Conservation (phyloP, 2,797 vertebrate genomes). For the Petrocephalus sullivani region DNA sequence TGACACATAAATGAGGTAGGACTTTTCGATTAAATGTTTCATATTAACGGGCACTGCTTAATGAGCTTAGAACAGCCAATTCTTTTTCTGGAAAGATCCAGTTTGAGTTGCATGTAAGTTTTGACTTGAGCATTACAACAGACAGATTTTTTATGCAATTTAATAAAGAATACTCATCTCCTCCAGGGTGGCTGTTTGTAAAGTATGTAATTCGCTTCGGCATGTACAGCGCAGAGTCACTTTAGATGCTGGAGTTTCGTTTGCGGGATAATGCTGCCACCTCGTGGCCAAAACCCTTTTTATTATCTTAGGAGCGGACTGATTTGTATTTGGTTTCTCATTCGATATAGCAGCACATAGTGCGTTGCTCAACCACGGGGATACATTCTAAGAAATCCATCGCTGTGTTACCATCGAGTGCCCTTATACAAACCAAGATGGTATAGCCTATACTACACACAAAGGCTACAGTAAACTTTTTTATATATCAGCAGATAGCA, state of each 20-base stretch:
- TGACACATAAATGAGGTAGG: neutral
- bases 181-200: neutral
- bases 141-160: neutral
- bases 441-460: too few relatives aligned
- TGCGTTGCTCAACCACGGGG: too few relatives aligned
- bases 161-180: neutral
- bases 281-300: neutral
- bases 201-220: neutral
- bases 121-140: neutral
- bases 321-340: neutral
- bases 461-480: too few relatives aligned
- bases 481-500: too few relatives aligned
- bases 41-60: neutral
- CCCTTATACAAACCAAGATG: too few relatives aligned
- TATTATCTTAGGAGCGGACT: neutral
- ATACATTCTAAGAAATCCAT: too few relatives aligned
- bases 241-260: neutral
- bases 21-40: neutral
- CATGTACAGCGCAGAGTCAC: neutral
- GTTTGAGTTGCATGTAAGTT: neutral
- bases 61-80: neutral
- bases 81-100: neutral
- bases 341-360: too few relatives aligned
- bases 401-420: too few relatives aligned
- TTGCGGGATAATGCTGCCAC: neutral